Base-by-base conservation (phyloP, 2,797 vertebrate genomes). In the Molossus molossus region DNA sequence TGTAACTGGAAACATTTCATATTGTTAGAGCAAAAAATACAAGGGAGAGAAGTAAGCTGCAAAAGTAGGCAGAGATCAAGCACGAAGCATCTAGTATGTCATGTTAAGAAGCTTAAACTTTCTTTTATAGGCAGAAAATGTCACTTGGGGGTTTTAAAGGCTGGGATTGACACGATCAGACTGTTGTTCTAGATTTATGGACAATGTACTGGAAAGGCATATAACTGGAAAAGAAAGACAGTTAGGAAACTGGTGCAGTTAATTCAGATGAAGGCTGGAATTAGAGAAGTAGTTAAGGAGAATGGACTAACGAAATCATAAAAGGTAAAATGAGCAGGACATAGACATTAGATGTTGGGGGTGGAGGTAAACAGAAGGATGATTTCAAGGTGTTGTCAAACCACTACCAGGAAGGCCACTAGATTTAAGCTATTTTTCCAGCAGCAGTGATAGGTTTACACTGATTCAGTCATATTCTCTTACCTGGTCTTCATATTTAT, bases 191-290 rank as follows among this genome's bases (percentile, higher is more conserved):
- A 87, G 64, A 95, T 37, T 76, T 81, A 84, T 23, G 62, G 70
- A 67, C 76, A 85, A 67, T 9, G 48, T 45, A 33, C 20, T 81
- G 5, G 70, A 90, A 72, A 60, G 40, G 9, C 29, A 72, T 9
- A 64, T 58, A 70, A 90, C 4, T 82, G 50, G 79, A 94, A 90
- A 90, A 70, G 69, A 91, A 86, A 79, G 25, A 93, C 9, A 87
- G 64, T 76, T 55, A 96, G 23, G 87, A 91, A 96, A 96, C 73
- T 62, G 53, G 94, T 25, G n/a, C 21, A 91, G 72, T 75, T 75
- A 88, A 80, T 90, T 64, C 69, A 84, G 77, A 88, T 17, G 55
- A 88, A 95, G 29, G 29, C 11, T 15, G 94, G 48, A 90, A 91
- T 53, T 82, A 53, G 40, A 27, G 18, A 13, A 57, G 45, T 9